phyloP scores from a whole-genome alignment of 2,113 vertebrate species.

The Rhadina sibilatrix region DNA sequence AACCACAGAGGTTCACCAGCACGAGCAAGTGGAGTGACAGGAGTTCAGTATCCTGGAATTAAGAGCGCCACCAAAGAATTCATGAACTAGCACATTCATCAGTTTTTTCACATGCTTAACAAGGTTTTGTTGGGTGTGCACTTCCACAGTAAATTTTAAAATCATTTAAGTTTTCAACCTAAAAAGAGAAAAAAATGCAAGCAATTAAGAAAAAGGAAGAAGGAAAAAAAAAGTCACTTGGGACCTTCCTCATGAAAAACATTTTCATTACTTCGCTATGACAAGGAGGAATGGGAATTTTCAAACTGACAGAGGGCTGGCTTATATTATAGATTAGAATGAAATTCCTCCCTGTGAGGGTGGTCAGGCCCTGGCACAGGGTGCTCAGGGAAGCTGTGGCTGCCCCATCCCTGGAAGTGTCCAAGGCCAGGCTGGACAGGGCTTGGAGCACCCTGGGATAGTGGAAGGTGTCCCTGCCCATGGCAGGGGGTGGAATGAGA shows the following conservation, averaged over 20 bases:
- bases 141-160: neutral
- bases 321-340: neutral
- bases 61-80: neutral
- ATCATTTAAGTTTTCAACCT: neutral
- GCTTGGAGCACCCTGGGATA: rapidly evolving
- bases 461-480: neutral
- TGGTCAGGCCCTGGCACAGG: neutral
- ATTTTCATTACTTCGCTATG: neutral
- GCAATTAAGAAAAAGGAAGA: neutral
- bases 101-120: neutral
- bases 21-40: neutral
- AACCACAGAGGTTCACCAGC: neutral
- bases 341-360: neutral
- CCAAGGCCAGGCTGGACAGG: rapidly evolving
- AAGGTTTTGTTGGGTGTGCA: neutral
- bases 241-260: neutral
- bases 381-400: neutral
- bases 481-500: rapidly evolving
- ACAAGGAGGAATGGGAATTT: neutral
- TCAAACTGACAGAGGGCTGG: neutral
- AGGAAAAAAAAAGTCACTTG: neutral
- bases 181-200: neutral
- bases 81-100: neutral
- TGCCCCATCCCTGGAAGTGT: neutral
- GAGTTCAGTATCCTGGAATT: neutral